These are phyloP conservation scores for Callimorpha dominula DNA, from an alignment of 2,888 invertebrate genomes.

Conservation along the genomic window DNA sequence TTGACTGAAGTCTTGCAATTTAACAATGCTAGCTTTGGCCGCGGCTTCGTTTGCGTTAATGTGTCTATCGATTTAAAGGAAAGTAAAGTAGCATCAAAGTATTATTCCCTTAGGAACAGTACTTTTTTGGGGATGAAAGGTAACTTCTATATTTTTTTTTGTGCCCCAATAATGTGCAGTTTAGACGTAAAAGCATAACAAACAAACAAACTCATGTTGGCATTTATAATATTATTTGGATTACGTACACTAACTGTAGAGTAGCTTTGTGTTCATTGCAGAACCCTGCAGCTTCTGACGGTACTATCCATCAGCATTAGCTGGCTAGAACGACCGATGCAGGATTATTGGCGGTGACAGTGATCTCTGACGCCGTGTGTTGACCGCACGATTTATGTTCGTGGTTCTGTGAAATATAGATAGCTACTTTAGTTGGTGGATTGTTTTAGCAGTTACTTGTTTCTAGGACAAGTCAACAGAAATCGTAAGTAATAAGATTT, in stretches of 20 bases:
- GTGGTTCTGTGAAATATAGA: constrained; percentile 14
- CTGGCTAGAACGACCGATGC: constrained; percentile 27
- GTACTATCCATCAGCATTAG: constrained; percentile 54
- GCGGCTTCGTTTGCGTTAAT: too few relatives aligned
- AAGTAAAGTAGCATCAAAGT: too few relatives aligned
- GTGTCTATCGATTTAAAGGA: too few relatives aligned
- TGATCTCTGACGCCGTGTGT: constrained; percentile 37
- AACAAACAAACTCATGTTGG: too few relatives aligned
- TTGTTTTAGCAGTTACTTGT: background rate
- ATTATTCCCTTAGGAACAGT: too few relatives aligned
- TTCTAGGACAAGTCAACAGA: background rate
- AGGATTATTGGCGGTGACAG: constrained; percentile 53
- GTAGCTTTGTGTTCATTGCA: constrained; percentile 1
- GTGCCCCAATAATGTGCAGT: too few relatives aligned
- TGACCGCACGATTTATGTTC: constrained; percentile 35
- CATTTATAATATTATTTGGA: background rate
- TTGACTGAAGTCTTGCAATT: too few relatives aligned
- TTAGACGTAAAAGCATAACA: too few relatives aligned
- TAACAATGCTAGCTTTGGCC: too few relatives aligned
- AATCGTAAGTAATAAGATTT: background rate
- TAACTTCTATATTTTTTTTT: too few relatives aligned
- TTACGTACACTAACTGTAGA: background rate
- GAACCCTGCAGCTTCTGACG: constrained; percentile 2
- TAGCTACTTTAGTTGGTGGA: background rate
- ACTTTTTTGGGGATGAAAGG: too few relatives aligned